phyloP scores from a whole-genome alignment of 2,888 invertebrate genomes.

The Drosophila basisetae region DNA sequence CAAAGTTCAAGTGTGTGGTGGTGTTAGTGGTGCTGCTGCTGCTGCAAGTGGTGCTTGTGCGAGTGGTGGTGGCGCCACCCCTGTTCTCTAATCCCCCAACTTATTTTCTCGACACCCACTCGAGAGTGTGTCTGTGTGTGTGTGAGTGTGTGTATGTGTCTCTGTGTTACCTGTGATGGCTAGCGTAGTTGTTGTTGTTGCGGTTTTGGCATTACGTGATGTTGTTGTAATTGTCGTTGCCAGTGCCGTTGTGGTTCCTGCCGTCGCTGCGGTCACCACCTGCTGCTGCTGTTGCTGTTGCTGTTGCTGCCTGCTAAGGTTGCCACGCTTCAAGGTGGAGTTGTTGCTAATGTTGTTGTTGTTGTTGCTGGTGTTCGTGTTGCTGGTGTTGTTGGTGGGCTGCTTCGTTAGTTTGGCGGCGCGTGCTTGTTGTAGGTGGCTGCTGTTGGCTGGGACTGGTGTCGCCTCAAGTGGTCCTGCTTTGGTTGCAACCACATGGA shows the following conservation, averaged over 20 bases:
- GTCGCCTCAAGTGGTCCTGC: conserved; percentile 83
- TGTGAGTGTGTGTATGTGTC: background rate
- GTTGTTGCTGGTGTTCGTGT: conserved; percentile 34
- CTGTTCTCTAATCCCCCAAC: conserved; percentile 26
- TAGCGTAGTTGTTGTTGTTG: conserved; percentile 73
- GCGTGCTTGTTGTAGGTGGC: conserved; percentile 54
- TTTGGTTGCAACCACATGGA: conserved; percentile 68
- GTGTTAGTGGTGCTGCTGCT: conserved; percentile 5
- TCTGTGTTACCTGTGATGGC: conserved; percentile 73
- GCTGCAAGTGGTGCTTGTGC: conserved; percentile 7
- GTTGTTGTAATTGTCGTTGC: conserved; percentile 76
- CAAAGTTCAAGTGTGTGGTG: conserved; percentile 53
- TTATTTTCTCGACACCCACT: conserved; percentile 4
- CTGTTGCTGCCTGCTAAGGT: conserved; percentile 41
- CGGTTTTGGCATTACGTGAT: conserved; percentile 74
- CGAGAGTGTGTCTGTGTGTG: background rate
- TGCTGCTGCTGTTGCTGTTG: conserved; percentile 27
- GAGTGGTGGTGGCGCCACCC: conserved; percentile 4
- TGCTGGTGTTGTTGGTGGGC: conserved; percentile 65
- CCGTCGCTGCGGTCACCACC: conserved; percentile 72
- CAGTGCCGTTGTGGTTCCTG: conserved; percentile 70
- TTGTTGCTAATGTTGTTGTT: conserved; percentile 52
- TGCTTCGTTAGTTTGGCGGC: conserved; percentile 72
- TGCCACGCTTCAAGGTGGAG: conserved; percentile 66
- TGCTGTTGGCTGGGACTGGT: conserved; percentile 55